These are phyloP conservation scores for Trachelus tabidus DNA, from an alignment of 2,888 invertebrate genomes.

Conservation along the genomic window DNA sequence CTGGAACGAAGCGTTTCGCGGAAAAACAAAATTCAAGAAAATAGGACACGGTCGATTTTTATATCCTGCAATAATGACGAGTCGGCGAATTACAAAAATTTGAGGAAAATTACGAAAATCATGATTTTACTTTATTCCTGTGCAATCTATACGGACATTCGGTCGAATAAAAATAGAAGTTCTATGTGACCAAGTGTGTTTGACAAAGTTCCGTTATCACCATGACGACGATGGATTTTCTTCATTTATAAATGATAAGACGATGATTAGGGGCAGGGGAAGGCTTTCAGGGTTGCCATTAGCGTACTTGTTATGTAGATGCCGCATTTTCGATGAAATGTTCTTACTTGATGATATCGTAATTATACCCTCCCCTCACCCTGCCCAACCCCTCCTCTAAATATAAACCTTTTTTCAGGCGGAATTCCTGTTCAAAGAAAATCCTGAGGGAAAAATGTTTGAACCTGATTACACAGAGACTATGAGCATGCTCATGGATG, in stretches of 20 bases:
- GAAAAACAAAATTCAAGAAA: neutral
- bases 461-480: slow-evolving; percentile 74
- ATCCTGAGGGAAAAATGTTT: slow-evolving; percentile 77
- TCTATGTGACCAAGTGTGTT: neutral
- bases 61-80: neutral
- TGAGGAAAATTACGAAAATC: neutral
- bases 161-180: neutral
- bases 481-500: slow-evolving; percentile 69
- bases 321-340: neutral
- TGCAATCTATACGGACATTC: neutral
- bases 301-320: neutral
- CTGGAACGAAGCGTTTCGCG: neutral
- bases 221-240: neutral
- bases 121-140: neutral
- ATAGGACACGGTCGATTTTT: neutral
- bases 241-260: neutral
- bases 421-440: slow-evolving; percentile 76
- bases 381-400: neutral
- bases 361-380: neutral
- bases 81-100: neutral
- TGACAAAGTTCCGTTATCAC: neutral
- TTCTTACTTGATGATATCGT: neutral
- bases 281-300: neutral
- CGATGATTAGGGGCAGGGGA: neutral
- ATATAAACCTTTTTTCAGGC: slow-evolving; percentile 63